Base-by-base conservation (phyloP, 1,140 invertebrate genomes). In the Ceratosolen fusciceps region DNA sequence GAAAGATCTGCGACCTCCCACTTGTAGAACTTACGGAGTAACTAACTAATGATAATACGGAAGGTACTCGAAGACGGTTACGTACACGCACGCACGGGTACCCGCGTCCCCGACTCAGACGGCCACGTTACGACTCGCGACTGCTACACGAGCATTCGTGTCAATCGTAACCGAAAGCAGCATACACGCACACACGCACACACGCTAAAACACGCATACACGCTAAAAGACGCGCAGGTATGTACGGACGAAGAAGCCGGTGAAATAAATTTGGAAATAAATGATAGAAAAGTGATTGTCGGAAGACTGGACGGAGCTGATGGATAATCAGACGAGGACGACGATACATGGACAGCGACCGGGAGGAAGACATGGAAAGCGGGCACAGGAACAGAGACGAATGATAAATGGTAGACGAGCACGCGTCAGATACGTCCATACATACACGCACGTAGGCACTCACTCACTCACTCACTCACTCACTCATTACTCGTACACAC, bases 1-100 rank as follows among this genome's bases (percentile, higher is more conserved):
- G 86, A 89, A 89, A 87, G 86, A 90, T 90, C 88, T 90, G 88
- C 87, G 88, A 90, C 88, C 87, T 89, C 88, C 88, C 89, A 90
- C 88, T 89, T 90, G 85, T 89, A 88, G 87, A 86, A 88, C 82
- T 82, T 84, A 82, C 74, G 80, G 74, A 82, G 65, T 77, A 76
- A 81, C 72, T 80, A 76, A 72, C 72, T 80, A 76, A 72, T 56
- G 58, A 72, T 76, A 80, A 82, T 85, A 82, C 82, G 77, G 31
- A 24, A 73, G 19, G 47, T 26, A n/a, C 21, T 77, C 68, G 78
- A 79, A 54, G 21, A 19, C 52, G n/a, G 2, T 8, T 4, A 16
- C 54, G 43, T 79, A 76, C n/a, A 79, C 49, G 24, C 74, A 80
- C 79, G 71, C 77, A 71, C 24, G 16, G n/a, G 12, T 70, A 82